Conservation (phyloP, 2,113 vertebrate genomes). For the Indri indri region DNA sequence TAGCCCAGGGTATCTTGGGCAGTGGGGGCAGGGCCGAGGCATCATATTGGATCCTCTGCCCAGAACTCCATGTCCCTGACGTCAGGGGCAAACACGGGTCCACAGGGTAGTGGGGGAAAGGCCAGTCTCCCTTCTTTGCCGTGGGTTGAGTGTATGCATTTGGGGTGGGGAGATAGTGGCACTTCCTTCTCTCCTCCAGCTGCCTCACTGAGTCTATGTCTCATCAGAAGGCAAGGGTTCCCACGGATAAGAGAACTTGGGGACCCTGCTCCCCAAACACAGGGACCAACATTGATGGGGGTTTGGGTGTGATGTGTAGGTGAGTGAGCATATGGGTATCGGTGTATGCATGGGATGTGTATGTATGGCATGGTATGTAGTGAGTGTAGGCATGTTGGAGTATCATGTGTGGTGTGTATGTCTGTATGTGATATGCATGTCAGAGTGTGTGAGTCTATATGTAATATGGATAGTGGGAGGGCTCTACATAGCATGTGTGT, state of each 20-base stretch:
- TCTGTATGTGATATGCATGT: not conserved
- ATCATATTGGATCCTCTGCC: not conserved
- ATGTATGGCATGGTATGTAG: not conserved
- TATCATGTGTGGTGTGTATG: not conserved
- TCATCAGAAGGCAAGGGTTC: conserved; percentile 15
- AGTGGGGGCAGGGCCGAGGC: not conserved
- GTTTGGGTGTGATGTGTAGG: not conserved
- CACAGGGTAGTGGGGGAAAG: conserved; percentile 49
- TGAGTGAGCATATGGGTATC: not conserved
- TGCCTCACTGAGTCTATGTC: not conserved
- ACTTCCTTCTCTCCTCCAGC: not conserved
- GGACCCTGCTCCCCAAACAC: not conserved
- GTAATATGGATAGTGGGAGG: not conserved
- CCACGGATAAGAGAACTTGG: not conserved
- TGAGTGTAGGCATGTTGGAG: not conserved
- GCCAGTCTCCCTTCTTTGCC: not conserved
- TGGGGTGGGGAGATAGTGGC: not conserved
- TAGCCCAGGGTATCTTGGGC: conserved; percentile 28
- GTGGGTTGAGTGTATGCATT: not conserved
- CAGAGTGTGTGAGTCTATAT: not conserved
- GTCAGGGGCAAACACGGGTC: conserved; percentile 42
- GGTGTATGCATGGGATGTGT: not conserved
- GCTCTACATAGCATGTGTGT: not conserved
- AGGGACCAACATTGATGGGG: not conserved
- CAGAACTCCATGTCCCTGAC: conserved; percentile 60